phyloP scores from a whole-genome alignment of 2,797 vertebrate genomes.

The Triplophysa yarkandensis region DNA sequence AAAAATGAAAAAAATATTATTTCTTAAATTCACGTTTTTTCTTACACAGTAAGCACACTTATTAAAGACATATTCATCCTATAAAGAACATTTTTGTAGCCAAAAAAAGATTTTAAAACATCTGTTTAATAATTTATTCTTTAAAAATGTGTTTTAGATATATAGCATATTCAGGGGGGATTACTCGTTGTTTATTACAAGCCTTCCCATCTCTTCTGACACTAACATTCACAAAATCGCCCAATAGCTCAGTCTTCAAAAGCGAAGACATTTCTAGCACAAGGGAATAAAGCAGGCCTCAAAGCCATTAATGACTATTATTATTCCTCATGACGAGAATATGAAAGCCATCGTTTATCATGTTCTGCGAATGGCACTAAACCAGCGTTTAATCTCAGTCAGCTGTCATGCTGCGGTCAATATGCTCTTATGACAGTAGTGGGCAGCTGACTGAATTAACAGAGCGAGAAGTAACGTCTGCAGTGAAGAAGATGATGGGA shows the following conservation, averaged over 20 bases:
- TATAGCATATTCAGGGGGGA: background rate
- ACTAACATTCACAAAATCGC: background rate
- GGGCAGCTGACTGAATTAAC: slow-evolving; percentile 7
- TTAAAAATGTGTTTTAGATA: too few species aligned
- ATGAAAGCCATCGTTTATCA: slow-evolving; percentile 14
- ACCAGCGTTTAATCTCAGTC: slow-evolving; percentile 3
- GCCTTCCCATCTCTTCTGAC: background rate
- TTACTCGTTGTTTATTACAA: background rate
- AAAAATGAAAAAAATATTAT: too few species aligned
- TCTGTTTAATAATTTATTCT: too few species aligned
- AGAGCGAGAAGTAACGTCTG: slow-evolving; percentile 24
- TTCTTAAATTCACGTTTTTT: too few species aligned
- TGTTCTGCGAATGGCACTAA: background rate
- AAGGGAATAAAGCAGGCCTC: background rate
- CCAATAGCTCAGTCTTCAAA: background rate
- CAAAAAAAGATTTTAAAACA: too few species aligned
- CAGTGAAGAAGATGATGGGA: slow-evolving; percentile 28
- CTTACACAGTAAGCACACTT: too few species aligned
- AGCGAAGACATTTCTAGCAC: background rate
- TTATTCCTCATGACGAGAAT: background rate
- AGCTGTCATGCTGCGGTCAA: slow-evolving; percentile 22
- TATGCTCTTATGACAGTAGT: slow-evolving; percentile 17
- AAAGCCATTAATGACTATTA: slow-evolving; percentile 7
- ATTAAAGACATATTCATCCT: too few species aligned
- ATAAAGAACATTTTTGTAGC: too few species aligned